Evolutionary conservation across 2,113 vertebrate species (phyloP).

Genomic region (Lasiurus cinereus): DNA sequence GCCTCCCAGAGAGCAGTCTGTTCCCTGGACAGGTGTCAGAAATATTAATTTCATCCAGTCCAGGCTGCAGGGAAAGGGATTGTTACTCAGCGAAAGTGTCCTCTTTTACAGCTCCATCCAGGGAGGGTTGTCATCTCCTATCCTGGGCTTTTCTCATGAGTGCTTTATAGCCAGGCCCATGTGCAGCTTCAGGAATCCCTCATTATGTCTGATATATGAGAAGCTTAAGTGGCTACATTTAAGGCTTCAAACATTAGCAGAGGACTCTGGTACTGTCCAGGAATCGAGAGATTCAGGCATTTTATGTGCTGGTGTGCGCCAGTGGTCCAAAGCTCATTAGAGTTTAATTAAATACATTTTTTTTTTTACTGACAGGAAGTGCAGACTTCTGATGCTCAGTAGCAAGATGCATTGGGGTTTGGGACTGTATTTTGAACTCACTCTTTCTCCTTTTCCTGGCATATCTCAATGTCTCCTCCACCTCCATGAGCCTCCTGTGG

Average conservation of each 20-base stretch:
- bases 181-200: constrained; percentile 69
- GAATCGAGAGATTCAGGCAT: neutral
- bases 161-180: constrained; percentile 4
- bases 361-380: constrained; percentile 51
- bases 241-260: constrained; percentile 65
- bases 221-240: constrained; percentile 61
- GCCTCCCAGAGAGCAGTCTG: constrained; percentile 68
- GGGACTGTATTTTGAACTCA: neutral
- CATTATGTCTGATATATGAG: constrained; percentile 54
- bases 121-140: neutral
- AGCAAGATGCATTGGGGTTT: neutral
- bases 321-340: neutral
- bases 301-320: neutral
- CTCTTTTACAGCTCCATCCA: neutral
- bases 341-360: constrained; percentile 72
- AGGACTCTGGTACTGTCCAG: constrained; percentile 34
- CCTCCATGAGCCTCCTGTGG: neutral
- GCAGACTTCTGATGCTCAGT: neutral
- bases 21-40: constrained; percentile 73
- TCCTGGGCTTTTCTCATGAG: neutral
- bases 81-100: neutral
- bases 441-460: constrained; percentile 6
- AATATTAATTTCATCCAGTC: constrained; percentile 77
- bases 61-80: constrained; percentile 54
- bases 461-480: neutral